phyloP scores from a whole-genome alignment of 2,113 vertebrate genomes.

The Microtus ochrogaster region DNA sequence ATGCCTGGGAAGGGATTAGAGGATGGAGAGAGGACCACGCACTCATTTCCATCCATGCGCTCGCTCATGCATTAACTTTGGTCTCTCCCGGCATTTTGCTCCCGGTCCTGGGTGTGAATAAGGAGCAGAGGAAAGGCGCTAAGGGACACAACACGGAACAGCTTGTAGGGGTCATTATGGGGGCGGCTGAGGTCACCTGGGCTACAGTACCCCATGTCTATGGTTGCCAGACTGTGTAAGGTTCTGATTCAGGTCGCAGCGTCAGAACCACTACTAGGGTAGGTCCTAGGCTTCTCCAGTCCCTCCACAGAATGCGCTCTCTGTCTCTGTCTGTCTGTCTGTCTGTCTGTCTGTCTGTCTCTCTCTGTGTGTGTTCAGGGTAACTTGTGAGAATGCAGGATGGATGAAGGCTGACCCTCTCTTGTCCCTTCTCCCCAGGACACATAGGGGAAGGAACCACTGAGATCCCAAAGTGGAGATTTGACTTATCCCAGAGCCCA shows the following conservation, averaged over 20 bases:
- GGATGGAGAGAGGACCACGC: neutral
- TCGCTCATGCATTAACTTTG: neutral
- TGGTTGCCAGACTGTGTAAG: neutral
- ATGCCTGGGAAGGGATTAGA: neutral
- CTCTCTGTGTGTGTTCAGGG: neutral
- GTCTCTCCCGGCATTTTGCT: neutral
- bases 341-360: neutral
- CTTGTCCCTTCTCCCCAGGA: rapidly evolving
- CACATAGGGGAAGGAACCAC: rapidly evolving
- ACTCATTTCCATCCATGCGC: neutral
- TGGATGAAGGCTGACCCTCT: neutral
- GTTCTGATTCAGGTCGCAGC: neutral
- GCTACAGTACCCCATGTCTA: rapidly evolving
- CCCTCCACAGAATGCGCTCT: neutral
- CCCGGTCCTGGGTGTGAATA: neutral
- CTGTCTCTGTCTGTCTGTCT: neutral
- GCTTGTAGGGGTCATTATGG: neutral
- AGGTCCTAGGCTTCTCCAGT: neutral
- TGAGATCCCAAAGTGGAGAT: neutral
- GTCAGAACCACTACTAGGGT: neutral
- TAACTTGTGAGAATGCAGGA: neutral
- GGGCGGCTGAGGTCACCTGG: neutral
- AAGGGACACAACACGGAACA: neutral
- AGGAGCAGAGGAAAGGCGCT: neutral
- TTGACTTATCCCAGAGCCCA: neutral